A percentile compares a stretch with the other conserved stretches of the same genome.
Conservation (phyloP, 2,113 vertebrate genomes). For the Redunca redunca region DNA sequence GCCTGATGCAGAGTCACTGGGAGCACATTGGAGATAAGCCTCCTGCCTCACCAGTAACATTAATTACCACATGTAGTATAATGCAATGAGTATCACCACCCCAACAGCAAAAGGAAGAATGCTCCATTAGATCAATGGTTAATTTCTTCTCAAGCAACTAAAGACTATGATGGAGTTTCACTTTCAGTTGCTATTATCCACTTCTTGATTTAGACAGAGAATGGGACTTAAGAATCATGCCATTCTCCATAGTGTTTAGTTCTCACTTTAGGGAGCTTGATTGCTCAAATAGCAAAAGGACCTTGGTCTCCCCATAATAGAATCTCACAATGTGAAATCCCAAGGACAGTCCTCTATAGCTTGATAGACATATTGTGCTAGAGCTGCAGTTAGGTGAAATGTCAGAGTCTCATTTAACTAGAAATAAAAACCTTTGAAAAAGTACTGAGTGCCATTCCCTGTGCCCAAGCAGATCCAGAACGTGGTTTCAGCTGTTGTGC, state of each 20-base stretch:
- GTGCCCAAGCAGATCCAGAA: neutral
- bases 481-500: neutral
- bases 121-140: neutral
- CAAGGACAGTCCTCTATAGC: neutral
- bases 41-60: neutral
- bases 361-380: neutral
- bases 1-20: neutral
- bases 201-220: neutral
- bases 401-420: neutral
- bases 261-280: neutral
- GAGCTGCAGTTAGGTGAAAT: neutral
- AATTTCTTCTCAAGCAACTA: constrained; percentile 7
- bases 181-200: neutral
- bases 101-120: neutral
- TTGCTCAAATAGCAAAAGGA: neutral
- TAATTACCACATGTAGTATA: neutral
- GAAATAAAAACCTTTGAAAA: neutral
- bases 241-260: neutral
- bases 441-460: neutral
- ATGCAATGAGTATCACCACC: neutral
- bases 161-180: neutral
- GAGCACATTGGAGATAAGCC: neutral
- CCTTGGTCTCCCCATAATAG: neutral
- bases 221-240: neutral
- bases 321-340: neutral